Base-by-base conservation (phyloP, 1,140 invertebrate species). In the Drosophila miranda region DNA sequence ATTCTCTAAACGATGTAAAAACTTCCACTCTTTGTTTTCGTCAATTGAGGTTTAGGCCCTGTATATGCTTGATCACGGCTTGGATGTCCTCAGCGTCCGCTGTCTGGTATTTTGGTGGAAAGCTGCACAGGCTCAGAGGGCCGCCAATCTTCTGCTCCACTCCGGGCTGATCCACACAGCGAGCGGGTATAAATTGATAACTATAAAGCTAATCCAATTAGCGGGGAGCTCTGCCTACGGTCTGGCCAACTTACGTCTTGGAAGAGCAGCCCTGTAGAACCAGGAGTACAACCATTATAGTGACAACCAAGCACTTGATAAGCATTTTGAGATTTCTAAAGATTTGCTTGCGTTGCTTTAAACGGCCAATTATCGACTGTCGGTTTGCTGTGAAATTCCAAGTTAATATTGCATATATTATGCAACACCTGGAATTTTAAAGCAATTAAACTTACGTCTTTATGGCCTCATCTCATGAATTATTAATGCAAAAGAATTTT, bases 11-110 rank as follows among this genome's bases (percentile, higher is more conserved):
- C 23, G 6, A 19, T 43, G 16, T 19, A 19, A 1, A 19, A 19
- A 19, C 19, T 19, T 42, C 3, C 30, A 51, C 13, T 53, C n/a
- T 7, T 1, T 8, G 7, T 14, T 11, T 16, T 30, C 3, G 34
- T 74, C 21, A 79, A 60, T 78, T 41, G 23, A 82, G 52, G 19
- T 59, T 56, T 52, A 78, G 56, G 13, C 57, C 52, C 26, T 74
- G 42, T 16, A 81, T 77, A 28, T 81, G 74, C 9, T 81, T 76
- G 13, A 81, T 77, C 6, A 82, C 72, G 0, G 60, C 78, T 28
- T 72, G 23, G 23, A 80, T 77, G n/a, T 81, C 73, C 41, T 81
- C 78, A 0, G 49, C 21, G 21, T 61, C 48, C 1, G 78, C 49
- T 8, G 16, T 58, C 8, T 57, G 43, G 48, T 80, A 55, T 1